Conservation (phyloP, 1,140 invertebrate species). For the Octopus bimaculoides region DNA sequence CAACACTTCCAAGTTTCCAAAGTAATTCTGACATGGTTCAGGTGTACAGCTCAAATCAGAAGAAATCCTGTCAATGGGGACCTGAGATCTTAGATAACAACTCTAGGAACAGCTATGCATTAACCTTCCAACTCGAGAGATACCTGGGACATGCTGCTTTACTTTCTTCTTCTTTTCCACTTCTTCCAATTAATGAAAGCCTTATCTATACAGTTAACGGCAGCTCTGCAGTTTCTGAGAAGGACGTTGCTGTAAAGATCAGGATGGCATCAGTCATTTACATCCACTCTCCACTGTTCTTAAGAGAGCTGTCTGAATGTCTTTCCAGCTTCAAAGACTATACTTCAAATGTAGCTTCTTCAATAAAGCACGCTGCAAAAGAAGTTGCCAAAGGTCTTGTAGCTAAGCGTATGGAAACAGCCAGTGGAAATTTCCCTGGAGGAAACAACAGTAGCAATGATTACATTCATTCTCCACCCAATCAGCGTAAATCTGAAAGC, state of each 20-base stretch:
- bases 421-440: not conserved
- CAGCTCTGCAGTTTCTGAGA: slow-evolving; percentile 37
- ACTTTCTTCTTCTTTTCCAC: not conserved
- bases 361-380: slow-evolving; percentile 84
- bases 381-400: slow-evolving; percentile 92
- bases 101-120: not conserved
- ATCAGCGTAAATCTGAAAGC: not conserved
- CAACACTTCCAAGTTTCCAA: slow-evolving; percentile 5
- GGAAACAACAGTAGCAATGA: not conserved
- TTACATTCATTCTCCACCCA: not conserved
- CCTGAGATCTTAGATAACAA: not conserved
- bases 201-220: not conserved
- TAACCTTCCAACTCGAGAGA: slow-evolving; percentile 3
- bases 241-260: slow-evolving; percentile 56
- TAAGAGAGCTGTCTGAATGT: slow-evolving; percentile 80
- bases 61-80: not conserved
- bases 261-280: slow-evolving; percentile 91
- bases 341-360: slow-evolving; percentile 70
- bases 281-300: slow-evolving; percentile 81
- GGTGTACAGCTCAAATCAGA: not conserved
- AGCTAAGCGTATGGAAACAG: not conserved
- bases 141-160: not conserved
- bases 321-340: slow-evolving; percentile 73
- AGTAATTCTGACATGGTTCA: not conserved
- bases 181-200: not conserved